phyloP scores from a whole-genome alignment of 2,113 vertebrate genomes.

The Bothrops jararaca region DNA sequence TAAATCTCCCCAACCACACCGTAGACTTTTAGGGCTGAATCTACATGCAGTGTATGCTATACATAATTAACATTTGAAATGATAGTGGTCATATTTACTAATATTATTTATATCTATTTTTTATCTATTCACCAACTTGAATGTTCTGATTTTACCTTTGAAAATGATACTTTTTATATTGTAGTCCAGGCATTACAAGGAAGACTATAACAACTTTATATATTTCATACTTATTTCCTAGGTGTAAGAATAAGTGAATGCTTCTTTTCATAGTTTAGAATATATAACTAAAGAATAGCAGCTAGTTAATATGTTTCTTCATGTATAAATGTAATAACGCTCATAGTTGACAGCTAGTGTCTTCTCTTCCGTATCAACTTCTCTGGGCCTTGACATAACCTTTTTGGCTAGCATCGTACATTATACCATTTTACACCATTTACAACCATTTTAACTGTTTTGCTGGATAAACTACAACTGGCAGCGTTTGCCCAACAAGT shows the following conservation, averaged over 20 bases:
- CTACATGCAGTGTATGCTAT: neutral
- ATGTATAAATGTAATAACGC: neutral
- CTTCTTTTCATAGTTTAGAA: neutral
- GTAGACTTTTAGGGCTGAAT: neutral
- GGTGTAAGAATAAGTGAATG: neutral
- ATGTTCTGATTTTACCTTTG: neutral
- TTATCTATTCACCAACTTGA: slow-evolving; percentile 20
- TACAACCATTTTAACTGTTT: neutral
- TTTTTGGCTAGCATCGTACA: neutral
- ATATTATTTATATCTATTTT: neutral
- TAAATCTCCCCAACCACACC: neutral
- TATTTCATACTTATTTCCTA: neutral
- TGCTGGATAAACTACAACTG: neutral
- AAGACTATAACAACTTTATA: slow-evolving; percentile 12
- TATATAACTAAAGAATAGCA: neutral
- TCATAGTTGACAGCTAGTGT: neutral
- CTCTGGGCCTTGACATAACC: neutral
- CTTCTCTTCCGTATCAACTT: neutral
- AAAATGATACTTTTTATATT: slow-evolving; percentile 1
- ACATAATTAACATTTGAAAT: neutral
- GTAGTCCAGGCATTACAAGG: slow-evolving; percentile 29
- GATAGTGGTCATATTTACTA: neutral
- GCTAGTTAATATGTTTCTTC: neutral
- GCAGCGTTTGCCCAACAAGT: neutral
- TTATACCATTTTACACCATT: neutral